Conservation (phyloP, 2,888 invertebrate genomes). For the Agonopterix alstromeriana region DNA sequence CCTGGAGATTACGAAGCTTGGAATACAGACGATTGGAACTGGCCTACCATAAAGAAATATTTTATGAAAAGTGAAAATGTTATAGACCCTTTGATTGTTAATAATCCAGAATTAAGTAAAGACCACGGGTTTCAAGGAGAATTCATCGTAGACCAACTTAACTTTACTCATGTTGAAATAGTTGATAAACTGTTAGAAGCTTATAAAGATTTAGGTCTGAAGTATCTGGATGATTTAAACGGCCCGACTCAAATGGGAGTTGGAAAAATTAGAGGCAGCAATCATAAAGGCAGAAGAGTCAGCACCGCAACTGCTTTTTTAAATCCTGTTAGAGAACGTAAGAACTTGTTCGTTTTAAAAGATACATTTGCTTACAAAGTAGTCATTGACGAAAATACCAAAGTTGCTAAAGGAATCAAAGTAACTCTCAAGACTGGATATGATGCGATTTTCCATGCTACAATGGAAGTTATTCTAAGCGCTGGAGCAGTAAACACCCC, state of each 20-base stretch:
- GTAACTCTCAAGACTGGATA: slow-evolving; percentile 36
- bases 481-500: slow-evolving; percentile 59
- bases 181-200: slow-evolving; percentile 48
- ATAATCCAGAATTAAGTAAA: slow-evolving; percentile 42
- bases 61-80: slow-evolving; percentile 63
- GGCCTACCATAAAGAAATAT: slow-evolving; percentile 48
- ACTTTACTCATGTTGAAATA: slow-evolving; percentile 50
- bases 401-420: slow-evolving; percentile 40
- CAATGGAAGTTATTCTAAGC: slow-evolving; percentile 54
- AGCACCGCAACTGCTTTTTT: slow-evolving; percentile 74
- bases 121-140: slow-evolving; percentile 69
- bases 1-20: slow-evolving; percentile 52
- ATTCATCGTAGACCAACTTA: slow-evolving; percentile 66
- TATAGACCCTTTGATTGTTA: slow-evolving; percentile 51
- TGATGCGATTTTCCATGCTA: slow-evolving; percentile 33
- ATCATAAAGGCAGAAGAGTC: slow-evolving; percentile 68
- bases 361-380: slow-evolving; percentile 37
- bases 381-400: slow-evolving; percentile 30
- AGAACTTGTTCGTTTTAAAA: slow-evolving; percentile 53
- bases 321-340: slow-evolving; percentile 37
- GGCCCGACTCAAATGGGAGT: slow-evolving; percentile 69
- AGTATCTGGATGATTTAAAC: slow-evolving; percentile 55
- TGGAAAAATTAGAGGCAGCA: slow-evolving; percentile 70
- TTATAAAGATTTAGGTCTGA: slow-evolving; percentile 68
- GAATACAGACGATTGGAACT: slow-evolving; percentile 65